Evolutionary conservation across 2,888 invertebrate genomes (phyloP).

Genomic region (Calephelis perditalis): DNA sequence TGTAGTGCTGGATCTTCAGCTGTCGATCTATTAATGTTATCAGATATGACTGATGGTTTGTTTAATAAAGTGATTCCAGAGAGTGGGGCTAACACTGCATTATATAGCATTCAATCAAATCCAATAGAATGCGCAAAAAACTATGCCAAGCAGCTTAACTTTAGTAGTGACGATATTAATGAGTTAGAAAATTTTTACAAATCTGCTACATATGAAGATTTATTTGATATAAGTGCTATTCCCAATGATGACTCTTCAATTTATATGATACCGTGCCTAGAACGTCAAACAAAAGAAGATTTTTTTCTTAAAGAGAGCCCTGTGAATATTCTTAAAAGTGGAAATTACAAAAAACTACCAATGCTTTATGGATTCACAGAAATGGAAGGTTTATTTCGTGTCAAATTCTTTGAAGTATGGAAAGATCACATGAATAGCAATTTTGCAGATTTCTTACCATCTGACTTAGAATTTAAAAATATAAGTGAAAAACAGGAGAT

Average conservation of each 20-base stretch:
- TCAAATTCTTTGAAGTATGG: slow-evolving; percentile 35
- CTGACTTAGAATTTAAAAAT: too few relatives aligned
- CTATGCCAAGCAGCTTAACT: slow-evolving; percentile 38
- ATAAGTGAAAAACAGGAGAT: too few relatives aligned
- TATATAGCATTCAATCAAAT: slow-evolving; percentile 35
- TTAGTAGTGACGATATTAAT: slow-evolving; percentile 37
- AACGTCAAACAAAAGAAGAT: slow-evolving; percentile 37
- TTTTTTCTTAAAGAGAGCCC: slow-evolving; percentile 31
- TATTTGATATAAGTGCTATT: slow-evolving; percentile 27
- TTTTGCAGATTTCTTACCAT: slow-evolving; percentile 34
- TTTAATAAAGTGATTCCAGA: slow-evolving; percentile 39
- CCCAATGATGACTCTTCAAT: slow-evolving; percentile 14
- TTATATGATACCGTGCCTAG: slow-evolving; percentile 36
- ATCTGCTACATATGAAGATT: slow-evolving; percentile 32
- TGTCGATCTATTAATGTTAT: too few relatives aligned
- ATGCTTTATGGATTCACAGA: slow-evolving; percentile 29
- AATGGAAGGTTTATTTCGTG: slow-evolving; percentile 37
- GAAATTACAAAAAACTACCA: too few relatives aligned
- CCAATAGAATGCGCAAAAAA: slow-evolving; percentile 32
- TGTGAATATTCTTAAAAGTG: too few relatives aligned
- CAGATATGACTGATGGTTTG: too few relatives aligned
- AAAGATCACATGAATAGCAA: slow-evolving; percentile 41
- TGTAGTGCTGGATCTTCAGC: too few relatives aligned
- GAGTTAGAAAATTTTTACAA: slow-evolving; percentile 46
- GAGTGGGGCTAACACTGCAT: slow-evolving; percentile 41